These are phyloP conservation scores for Acronicta aceris DNA, from an alignment of 2,888 invertebrate species.

Conservation along the genomic window DNA sequence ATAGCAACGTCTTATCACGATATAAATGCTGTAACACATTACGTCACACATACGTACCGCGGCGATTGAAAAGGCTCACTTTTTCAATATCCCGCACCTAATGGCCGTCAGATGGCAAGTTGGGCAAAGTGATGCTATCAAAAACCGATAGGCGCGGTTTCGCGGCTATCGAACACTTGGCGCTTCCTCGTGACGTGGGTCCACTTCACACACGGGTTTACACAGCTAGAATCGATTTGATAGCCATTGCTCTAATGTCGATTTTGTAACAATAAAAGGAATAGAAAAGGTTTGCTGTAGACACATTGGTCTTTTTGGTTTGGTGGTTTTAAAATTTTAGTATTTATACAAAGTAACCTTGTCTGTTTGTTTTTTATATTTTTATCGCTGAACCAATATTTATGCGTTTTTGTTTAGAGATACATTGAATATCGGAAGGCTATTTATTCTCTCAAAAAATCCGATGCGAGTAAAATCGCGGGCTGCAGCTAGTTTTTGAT, in stretches of 20 bases:
- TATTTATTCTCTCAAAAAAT: no score
- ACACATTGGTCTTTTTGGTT: not conserved
- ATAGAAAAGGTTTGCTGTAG: not conserved
- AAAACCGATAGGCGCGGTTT: conserved; percentile 88
- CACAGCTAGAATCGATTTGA: conserved; percentile 61
- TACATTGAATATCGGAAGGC: no score
- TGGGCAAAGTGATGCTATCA: conserved; percentile 89
- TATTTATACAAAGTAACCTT: no score
- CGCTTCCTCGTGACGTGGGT: conserved; percentile 81
- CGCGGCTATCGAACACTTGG: conserved; percentile 88
- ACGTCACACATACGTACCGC: conserved; percentile 57
- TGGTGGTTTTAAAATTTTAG: no score
- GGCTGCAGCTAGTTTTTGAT: no score
- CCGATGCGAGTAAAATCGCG: no score
- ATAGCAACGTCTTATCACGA: conserved; percentile 38
- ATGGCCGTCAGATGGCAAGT: conserved; percentile 88
- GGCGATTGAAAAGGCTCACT: conserved; percentile 78
- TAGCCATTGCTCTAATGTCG: not conserved
- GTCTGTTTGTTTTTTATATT: no score
- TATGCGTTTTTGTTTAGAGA: no score
- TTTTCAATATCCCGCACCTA: conserved; percentile 88
- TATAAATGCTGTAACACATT: conserved; percentile 55
- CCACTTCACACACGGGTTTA: conserved; percentile 76
- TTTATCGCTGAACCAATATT: no score
- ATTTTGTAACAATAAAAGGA: conserved; percentile 17